phyloP scores from a whole-genome alignment of 1,140 invertebrate species.

The Dufourea novaeangliae region DNA sequence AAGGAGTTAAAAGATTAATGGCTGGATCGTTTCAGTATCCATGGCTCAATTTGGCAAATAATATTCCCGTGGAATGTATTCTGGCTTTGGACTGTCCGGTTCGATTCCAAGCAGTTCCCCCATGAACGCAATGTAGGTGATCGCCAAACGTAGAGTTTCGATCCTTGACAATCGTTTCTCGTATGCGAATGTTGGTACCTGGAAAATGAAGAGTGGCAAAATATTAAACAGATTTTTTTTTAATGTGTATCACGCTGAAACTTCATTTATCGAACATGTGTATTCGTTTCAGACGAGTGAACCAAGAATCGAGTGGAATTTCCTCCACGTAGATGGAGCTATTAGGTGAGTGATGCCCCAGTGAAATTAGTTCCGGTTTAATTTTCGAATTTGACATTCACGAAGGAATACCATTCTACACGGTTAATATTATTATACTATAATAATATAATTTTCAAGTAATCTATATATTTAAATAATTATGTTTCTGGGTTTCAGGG shows the following conservation, averaged over 20 bases:
- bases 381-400: too few species aligned
- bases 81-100: constrained; percentile 75
- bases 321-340: not conserved
- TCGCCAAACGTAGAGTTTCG: constrained; percentile 97
- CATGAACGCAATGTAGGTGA: constrained; percentile 99
- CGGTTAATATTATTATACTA: too few species aligned
- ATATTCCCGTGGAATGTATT: constrained; percentile 81
- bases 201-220: not conserved
- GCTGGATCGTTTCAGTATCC: not conserved
- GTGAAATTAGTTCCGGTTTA: not conserved
- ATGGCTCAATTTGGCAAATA: constrained; percentile 76
- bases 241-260: not conserved
- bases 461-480: too few species aligned
- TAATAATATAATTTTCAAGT: too few species aligned
- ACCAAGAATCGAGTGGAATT: not conserved
- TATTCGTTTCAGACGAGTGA: too few species aligned
- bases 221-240: not conserved
- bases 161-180: constrained; percentile 99
- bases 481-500: too few species aligned
- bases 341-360: too few species aligned
- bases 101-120: constrained; percentile 89
- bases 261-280: too few species aligned
- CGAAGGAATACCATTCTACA: too few species aligned
- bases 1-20: not conserved
- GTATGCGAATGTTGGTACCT: constrained; percentile 99